These are phyloP conservation scores for Papilio xuthus DNA, from an alignment of 1,140 invertebrate genomes.

Conservation along the genomic window DNA sequence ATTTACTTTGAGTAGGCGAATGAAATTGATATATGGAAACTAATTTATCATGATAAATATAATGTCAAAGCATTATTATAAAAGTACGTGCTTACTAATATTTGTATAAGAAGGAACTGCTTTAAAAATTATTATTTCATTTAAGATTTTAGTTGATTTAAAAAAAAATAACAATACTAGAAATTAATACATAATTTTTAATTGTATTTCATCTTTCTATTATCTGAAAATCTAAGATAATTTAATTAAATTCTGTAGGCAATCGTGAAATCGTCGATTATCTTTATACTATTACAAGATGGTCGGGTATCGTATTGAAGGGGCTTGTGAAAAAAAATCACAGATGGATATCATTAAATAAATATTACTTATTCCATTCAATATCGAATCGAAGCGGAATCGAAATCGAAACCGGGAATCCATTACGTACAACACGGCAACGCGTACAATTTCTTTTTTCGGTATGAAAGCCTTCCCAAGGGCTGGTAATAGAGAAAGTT, in stretches of 20 bases:
- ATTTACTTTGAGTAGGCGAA: too few species aligned
- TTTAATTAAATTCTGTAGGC: neutral
- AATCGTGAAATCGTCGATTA: neutral
- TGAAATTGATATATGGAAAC: too few species aligned
- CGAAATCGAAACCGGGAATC: conserved; percentile 69
- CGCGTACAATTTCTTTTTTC: conserved; percentile 74
- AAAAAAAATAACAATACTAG: neutral
- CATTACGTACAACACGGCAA: conserved; percentile 67
- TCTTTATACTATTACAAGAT: neutral
- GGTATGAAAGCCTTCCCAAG: conserved; percentile 69
- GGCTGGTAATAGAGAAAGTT: conserved; percentile 77
- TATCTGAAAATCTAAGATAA: neutral
- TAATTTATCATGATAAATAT: too few species aligned
- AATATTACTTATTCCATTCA: conserved; percentile 60
- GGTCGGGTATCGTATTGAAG: neutral
- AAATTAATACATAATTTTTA: neutral
- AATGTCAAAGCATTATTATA: too few species aligned
- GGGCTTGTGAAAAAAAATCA: conserved; percentile 26
- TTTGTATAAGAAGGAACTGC: too few species aligned
- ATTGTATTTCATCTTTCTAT: neutral
- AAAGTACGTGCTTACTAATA: too few species aligned
- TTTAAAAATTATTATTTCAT: too few species aligned
- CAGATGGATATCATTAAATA: conserved; percentile 48
- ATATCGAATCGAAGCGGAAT: conserved; percentile 56
- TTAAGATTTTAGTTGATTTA: too few species aligned